Percentiles rank a stretch among this genome's conserved stretches.
Conservation (phyloP, 2,113 vertebrate genomes). For the Parus major region DNA sequence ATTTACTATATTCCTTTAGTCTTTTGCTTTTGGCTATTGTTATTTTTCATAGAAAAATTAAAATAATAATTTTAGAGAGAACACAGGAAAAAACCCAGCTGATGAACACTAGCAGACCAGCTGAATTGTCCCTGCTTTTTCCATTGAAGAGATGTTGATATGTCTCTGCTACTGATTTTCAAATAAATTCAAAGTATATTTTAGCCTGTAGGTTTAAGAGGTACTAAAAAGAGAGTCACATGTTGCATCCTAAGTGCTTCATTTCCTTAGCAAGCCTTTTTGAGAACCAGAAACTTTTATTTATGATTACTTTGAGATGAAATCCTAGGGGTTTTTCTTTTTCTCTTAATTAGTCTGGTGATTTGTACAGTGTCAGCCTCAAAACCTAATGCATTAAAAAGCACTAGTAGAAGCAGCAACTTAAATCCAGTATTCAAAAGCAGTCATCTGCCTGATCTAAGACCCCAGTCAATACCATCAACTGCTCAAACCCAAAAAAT, state of each 20-base stretch:
- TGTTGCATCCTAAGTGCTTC: fast-evolving
- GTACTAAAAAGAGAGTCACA: neutral
- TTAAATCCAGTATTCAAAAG: neutral
- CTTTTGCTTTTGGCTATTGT: neutral
- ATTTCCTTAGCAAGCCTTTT: neutral
- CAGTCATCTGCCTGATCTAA: neutral
- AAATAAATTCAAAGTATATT: neutral
- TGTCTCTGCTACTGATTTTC: neutral
- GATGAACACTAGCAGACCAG: neutral
- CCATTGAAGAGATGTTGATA: neutral
- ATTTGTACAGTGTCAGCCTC: neutral
- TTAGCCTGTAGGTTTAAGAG: neutral
- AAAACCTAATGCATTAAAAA: neutral
- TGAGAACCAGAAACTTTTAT: neutral
- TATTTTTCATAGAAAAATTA: neutral
- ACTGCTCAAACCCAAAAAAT: neutral
- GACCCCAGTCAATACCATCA: neutral
- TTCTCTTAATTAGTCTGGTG: neutral
- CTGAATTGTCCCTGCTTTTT: neutral
- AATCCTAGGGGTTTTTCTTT: neutral
- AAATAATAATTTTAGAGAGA: neutral
- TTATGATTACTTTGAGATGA: neutral
- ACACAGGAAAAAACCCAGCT: neutral
- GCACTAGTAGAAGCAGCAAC: neutral
- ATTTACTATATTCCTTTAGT: neutral